Evolutionary conservation across 2,888 invertebrate species (phyloP), one percentile per base, ranked within the genome.

Genomic region (Coleophora flavipennella): DNA sequence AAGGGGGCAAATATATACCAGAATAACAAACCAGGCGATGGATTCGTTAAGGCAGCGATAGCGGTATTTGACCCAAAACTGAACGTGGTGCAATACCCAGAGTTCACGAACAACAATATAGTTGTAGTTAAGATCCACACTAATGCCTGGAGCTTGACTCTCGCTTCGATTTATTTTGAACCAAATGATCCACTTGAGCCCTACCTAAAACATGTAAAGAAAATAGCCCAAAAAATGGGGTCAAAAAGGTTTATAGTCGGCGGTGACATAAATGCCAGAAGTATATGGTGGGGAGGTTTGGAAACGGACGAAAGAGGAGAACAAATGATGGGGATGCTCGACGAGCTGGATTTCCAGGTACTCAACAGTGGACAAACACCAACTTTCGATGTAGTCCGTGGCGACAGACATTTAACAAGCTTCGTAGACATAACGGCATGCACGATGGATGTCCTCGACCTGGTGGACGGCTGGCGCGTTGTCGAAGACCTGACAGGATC

Each of bases 341-440:
- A 46, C 0, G 48, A 55, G 4, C 14, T 43, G 13, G 33, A 31
- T n/a, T 11, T 54, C 11, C 44, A 57, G 13, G 35, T 55, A 7
- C 42, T 58, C 0, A 59, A 61, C 39, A 33, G 10, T 0, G 55
- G 56, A 1, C 26, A 43, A 1, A 46, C 33, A 0, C 57, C 59
- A 1, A 57, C 57, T 0, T 59, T 55, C 35, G 43, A 52, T 20
- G 52, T 51, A 0, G 13, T 50, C 1, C 42, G 55, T 14, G 48
- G 50, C 0, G 34, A 35, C 0, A 42, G 25, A 20, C 2, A 1
- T 0, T 51, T 36, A 32, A 31, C 13, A 6, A 59, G 55, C 36
- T 27, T 26, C 10, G 52, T 58, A 0, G 57, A 57, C 32, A 26
- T 59, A 0, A 57, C 57, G 6, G 50, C 49, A 0, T 55, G 56